These are phyloP conservation scores for Crematogaster levior DNA, from an alignment of 2,888 invertebrate genomes.

Conservation along the genomic window DNA sequence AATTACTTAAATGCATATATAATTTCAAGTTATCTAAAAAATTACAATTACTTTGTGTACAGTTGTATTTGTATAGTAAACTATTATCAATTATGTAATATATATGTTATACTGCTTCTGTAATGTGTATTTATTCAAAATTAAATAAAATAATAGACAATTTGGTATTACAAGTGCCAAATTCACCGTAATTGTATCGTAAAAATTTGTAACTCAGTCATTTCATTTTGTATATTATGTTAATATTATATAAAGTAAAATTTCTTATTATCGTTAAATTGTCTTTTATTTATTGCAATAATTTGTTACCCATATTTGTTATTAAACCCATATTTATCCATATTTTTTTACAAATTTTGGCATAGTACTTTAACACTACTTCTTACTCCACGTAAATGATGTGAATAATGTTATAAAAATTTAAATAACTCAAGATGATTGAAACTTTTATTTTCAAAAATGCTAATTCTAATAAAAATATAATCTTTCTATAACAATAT, in stretches of 20 bases:
- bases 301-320: neutral
- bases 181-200: constrained; percentile 75
- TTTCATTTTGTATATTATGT: constrained; percentile 82
- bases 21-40: constrained; percentile 47
- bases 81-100: constrained; percentile 72
- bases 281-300: neutral
- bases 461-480: constrained; percentile 70
- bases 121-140: constrained; percentile 78
- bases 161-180: constrained; percentile 73
- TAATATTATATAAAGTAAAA: constrained; percentile 75
- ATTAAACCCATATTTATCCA: no score
- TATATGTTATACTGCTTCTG: constrained; percentile 73
- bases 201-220: constrained; percentile 59
- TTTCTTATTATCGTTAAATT: constrained; percentile 37
- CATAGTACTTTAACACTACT: neutral
- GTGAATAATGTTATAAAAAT: constrained; percentile 1
- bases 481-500: constrained; percentile 58
- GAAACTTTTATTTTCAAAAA: constrained; percentile 63
- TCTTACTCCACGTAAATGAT: neutral
- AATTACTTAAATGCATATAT: neutral
- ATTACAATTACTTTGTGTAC: constrained; percentile 77
- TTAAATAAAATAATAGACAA: constrained; percentile 63
- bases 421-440: constrained; percentile 62
- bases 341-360: neutral
- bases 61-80: constrained; percentile 74